phyloP scores from a whole-genome alignment of 2,888 invertebrate genomes.

The Pilophorus perplexus region DNA sequence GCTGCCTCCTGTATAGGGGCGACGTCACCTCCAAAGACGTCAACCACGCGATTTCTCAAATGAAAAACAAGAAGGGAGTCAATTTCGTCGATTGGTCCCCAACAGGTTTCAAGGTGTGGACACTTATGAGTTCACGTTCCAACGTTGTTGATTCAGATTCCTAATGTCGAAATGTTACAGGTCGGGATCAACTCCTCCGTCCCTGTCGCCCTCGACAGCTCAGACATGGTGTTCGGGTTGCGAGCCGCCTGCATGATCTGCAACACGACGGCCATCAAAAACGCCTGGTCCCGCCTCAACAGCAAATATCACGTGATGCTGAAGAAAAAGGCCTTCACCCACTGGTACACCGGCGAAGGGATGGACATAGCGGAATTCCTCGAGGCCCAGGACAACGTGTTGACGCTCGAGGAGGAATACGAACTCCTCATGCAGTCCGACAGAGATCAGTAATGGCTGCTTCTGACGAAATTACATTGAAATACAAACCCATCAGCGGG shows the following conservation, averaged over 20 bases:
- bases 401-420: constrained; percentile 81
- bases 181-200: constrained; percentile 42
- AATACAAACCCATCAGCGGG: too few species aligned
- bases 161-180: too few species aligned
- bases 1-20: constrained; percentile 80
- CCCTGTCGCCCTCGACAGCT: constrained; percentile 48
- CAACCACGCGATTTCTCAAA: constrained; percentile 75
- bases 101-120: constrained; percentile 42
- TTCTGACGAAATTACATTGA: too few species aligned
- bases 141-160: too few species aligned
- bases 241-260: constrained; percentile 71
- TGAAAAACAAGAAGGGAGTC: constrained; percentile 73
- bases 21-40: constrained; percentile 90
- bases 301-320: constrained; percentile 63
- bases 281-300: constrained; percentile 61
- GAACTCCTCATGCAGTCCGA: constrained; percentile 53
- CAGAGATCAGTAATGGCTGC: too few species aligned
- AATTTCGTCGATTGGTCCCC: constrained; percentile 94
- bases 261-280: constrained; percentile 67
- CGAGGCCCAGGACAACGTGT: constrained; percentile 56
- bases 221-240: constrained; percentile 56
- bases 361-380: constrained; percentile 74
- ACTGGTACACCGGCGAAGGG: constrained; percentile 70
- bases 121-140: too few species aligned
- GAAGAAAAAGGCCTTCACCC: constrained; percentile 62